Percentiles rank a stretch among this genome's conserved stretches.
phyloP scores from a whole-genome alignment of 2,797 vertebrate genomes.

The Poeciliopsis presidionis region DNA sequence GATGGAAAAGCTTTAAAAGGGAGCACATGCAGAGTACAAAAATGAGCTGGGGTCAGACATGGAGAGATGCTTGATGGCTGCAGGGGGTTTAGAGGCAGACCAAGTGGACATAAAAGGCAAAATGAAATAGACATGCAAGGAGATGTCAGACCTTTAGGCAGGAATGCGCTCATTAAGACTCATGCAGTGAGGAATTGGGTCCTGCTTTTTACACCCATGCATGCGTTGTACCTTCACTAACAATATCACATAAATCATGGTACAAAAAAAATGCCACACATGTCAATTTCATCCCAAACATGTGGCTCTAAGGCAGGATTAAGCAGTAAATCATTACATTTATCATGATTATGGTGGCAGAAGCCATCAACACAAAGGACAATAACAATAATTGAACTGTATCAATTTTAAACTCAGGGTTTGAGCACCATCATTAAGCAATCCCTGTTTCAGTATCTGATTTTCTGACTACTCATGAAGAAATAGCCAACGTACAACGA shows the following conservation, averaged over 20 bases:
- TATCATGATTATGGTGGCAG: constrained; percentile 48
- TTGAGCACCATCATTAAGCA: not conserved
- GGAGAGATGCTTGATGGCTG: constrained; percentile 35
- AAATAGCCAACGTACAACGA: not conserved
- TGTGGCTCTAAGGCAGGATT: constrained; percentile 12
- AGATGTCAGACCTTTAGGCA: constrained; percentile 38
- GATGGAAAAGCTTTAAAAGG: constrained; percentile 38
- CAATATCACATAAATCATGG: constrained; percentile 50
- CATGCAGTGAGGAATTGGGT: constrained; percentile 32
- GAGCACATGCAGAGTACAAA: constrained; percentile 40
- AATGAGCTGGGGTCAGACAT: constrained; percentile 41
- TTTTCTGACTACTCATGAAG: not conserved
- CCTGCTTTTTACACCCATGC: constrained; percentile 27
- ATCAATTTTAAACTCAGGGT: not conserved
- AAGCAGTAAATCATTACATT: constrained; percentile 43
- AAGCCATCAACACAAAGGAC: constrained; percentile 8
- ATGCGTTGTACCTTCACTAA: constrained; percentile 20
- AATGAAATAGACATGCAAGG: constrained; percentile 38
- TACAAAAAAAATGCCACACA: constrained; percentile 22
- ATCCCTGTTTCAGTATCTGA: not conserved
- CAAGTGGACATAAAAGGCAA: constrained; percentile 45
- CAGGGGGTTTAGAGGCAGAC: constrained; percentile 36
- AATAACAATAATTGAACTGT: not conserved
- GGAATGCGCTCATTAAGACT: constrained; percentile 50
- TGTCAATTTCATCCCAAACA: constrained; percentile 27